A percentile compares a stretch with the other conserved stretches of the same genome.
Evolutionary conservation across 2,113 vertebrate species (phyloP).

Genomic region (Dasyornis broadbenti): DNA sequence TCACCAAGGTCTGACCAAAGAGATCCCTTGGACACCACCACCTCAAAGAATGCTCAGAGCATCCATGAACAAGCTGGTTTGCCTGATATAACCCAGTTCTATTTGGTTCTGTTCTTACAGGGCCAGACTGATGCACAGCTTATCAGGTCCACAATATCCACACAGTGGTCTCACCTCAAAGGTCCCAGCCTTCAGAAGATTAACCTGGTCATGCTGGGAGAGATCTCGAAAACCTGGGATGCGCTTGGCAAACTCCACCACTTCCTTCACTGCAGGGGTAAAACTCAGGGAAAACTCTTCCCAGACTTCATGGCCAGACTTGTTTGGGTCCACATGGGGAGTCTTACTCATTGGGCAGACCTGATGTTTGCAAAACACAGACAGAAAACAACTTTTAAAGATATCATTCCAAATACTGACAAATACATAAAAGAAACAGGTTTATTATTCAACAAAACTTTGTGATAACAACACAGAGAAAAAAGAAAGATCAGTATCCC

Average conservation of each 20-base stretch:
- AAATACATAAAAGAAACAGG: not conserved
- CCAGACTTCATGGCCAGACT: constrained; percentile 93
- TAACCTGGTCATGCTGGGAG: constrained; percentile 92
- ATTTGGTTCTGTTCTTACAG: not conserved
- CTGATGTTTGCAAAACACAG: constrained; percentile 62
- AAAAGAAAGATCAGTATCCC: not conserved
- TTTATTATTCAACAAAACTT: not conserved
- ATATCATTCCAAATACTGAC: not conserved
- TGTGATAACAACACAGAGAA: not conserved
- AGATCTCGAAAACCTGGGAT: constrained; percentile 94
- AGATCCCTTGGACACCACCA: not conserved
- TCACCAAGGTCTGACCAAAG: not conserved
- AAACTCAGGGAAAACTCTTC: constrained; percentile 98
- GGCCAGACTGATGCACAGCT: not conserved
- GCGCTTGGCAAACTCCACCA: constrained; percentile 95
- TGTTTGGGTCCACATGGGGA: constrained; percentile 87
- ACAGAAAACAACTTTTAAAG: constrained; percentile 19
- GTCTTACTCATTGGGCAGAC: constrained; percentile 94
- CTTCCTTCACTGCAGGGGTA: constrained; percentile 93
- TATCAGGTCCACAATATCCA: not conserved
- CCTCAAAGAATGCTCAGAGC: not conserved
- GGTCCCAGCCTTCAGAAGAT: constrained; percentile 94
- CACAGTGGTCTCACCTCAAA: constrained; percentile 84
- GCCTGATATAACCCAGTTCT: not conserved
- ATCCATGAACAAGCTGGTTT: not conserved